Evolutionary conservation across 1,140 invertebrate genomes (phyloP).

Genomic region (Pemphigus obesinymphae): DNA sequence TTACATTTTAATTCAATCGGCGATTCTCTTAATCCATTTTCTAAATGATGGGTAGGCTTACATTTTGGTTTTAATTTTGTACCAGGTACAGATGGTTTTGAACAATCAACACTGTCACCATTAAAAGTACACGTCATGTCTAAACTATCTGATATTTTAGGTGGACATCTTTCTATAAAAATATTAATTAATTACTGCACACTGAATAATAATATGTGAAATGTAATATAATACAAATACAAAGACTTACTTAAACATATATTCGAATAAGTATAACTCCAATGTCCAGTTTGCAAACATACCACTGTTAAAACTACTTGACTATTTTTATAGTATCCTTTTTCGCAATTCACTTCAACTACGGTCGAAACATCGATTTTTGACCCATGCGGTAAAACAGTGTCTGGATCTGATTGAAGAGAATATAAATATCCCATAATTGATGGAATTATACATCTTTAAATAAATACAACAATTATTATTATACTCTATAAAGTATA

Average conservation of each 20-base stretch:
- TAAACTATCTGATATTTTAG: not conserved
- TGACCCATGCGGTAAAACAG: not conserved
- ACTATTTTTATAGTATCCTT: not conserved
- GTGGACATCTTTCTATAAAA: not conserved
- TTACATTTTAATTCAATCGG: not conserved
- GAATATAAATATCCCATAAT: not conserved
- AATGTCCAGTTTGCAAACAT: not conserved
- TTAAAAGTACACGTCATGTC: not conserved
- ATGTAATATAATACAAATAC: not conserved
- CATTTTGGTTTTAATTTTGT: not conserved
- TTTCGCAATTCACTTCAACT: not conserved
- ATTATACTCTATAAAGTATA: no score
- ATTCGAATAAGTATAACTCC: not conserved
- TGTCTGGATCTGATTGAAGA: not conserved
- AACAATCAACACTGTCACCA: not conserved
- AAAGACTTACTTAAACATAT: slow-evolving; percentile 9
- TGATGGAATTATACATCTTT: not conserved
- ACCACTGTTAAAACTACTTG: not conserved
- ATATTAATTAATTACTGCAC: not conserved
- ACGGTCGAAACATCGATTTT: not conserved
- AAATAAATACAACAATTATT: not conserved
- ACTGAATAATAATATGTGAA: not conserved
- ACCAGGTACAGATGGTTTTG: not conserved
- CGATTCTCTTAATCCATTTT: not conserved
- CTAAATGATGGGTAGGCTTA: not conserved